Percentiles rank a stretch among this genome's conserved stretches.
phyloP scores from a whole-genome alignment of 53 echinoderm and acorn worm species.

The Patiria pectinifera region DNA sequence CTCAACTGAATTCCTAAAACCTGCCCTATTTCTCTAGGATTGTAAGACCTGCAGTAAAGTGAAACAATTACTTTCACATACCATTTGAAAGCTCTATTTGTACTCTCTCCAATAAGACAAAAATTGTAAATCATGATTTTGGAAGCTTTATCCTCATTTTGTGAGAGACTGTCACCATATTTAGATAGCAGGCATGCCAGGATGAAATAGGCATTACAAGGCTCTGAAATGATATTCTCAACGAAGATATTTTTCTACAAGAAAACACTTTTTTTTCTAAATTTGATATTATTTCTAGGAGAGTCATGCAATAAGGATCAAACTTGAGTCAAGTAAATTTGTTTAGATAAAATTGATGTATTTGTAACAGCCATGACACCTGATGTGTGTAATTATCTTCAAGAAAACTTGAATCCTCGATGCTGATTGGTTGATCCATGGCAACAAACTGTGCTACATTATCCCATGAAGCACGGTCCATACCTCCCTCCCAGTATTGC shows the following conservation, averaged over 20 bases:
- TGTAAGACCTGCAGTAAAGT: neutral
- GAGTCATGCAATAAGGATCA: neutral
- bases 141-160: neutral
- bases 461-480: no score
- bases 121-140: neutral
- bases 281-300: neutral
- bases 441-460: no score
- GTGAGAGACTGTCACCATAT: neutral
- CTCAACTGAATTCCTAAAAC: neutral
- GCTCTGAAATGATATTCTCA: neutral
- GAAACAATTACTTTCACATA: neutral
- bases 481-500: no score
- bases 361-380: no score
- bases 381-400: no score
- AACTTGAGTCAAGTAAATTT: neutral
- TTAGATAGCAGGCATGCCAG: neutral
- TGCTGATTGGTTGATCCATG: no score
- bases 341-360: no score
- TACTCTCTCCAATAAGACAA: neutral
- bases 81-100: neutral
- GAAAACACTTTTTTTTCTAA: neutral
- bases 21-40: neutral
- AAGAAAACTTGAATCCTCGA: no score
- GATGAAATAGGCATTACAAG: neutral
- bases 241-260: neutral